Conservation (phyloP, 2,113 vertebrate species). For the Aleadryas rufinucha region DNA sequence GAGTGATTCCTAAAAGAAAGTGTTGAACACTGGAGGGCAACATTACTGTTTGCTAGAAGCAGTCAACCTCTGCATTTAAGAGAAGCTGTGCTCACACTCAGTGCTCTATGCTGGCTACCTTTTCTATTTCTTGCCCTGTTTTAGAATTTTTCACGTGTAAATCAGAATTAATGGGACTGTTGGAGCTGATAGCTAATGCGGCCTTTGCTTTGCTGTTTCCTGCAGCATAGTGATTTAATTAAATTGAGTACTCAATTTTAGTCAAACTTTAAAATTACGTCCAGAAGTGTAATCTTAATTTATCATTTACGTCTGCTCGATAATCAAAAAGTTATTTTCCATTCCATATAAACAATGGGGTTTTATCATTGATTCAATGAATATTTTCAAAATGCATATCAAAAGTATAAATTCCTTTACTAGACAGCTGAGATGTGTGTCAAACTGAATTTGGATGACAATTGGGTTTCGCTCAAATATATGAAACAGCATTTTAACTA, state of each 20-base stretch:
- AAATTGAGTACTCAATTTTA: background rate
- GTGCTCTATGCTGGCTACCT: background rate
- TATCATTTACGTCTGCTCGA: background rate
- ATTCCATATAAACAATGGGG: background rate
- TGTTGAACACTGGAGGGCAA: constrained; percentile 44
- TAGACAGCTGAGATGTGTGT: background rate
- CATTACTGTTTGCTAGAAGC: background rate
- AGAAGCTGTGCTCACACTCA: background rate
- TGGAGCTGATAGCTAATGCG: background rate
- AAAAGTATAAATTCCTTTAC: background rate
- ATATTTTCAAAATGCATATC: background rate
- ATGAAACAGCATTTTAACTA: background rate
- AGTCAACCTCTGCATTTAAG: background rate
- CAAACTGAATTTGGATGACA: background rate
- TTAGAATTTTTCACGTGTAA: background rate
- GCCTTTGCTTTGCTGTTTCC: background rate
- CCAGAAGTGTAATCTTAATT: background rate
- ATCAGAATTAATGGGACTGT: background rate
- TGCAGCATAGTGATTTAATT: background rate
- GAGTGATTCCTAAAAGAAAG: constrained; percentile 1
- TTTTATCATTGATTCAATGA: background rate
- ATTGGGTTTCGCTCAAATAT: background rate
- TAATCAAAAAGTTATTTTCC: background rate
- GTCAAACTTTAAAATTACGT: background rate
- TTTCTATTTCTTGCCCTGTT: background rate